These are phyloP conservation scores for Staurois parvus DNA, from an alignment of 2,797 vertebrate genomes.

Conservation along the genomic window DNA sequence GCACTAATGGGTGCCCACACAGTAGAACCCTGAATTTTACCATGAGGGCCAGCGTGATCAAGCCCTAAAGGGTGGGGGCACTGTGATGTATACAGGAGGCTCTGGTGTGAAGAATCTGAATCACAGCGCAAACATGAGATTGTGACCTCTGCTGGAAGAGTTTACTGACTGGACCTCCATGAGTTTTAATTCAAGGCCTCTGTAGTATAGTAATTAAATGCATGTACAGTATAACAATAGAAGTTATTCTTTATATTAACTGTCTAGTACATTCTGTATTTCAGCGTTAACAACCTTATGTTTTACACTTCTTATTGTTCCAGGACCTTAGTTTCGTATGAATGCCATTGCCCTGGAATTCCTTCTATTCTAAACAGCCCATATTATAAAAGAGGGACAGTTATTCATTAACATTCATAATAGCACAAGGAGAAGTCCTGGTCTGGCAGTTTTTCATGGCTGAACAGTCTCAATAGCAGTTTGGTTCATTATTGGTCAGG, in stretches of 20 bases:
- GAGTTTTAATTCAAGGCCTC: no score
- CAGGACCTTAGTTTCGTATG: neutral
- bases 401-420: conserved; percentile 34
- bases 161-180: no score
- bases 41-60: no score
- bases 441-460: neutral
- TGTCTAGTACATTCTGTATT: neutral
- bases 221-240: neutral
- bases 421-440: conserved; percentile 3
- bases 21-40: no score
- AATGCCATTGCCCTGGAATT: neutral
- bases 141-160: no score
- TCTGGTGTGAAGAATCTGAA: no score
- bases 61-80: no score
- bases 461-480: neutral
- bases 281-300: neutral
- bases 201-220: neutral
- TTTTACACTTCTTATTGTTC: neutral
- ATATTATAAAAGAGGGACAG: neutral
- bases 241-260: neutral
- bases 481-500: neutral
- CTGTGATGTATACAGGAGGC: no score
- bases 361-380: neutral
- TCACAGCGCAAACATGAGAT: no score
- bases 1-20: no score